Conservation (phyloP, 2,888 invertebrate species). For the Dryomyza anilis region DNA sequence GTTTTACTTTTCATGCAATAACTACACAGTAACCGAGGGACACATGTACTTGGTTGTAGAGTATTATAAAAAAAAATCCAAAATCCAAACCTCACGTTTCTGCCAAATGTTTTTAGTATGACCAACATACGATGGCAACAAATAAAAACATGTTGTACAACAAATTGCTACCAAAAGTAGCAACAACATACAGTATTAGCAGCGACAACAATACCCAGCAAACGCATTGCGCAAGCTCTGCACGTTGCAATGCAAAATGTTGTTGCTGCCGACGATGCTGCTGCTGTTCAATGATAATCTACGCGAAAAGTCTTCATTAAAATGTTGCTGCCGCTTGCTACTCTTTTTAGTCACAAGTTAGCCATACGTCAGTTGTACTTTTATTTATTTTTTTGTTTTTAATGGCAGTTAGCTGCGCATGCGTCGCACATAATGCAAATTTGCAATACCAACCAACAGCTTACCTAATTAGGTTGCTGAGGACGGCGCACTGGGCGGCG, state of each 20-base stretch:
- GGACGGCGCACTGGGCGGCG: too few species aligned
- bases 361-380: too few species aligned
- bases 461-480: too few species aligned
- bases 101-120: conserved; percentile 2
- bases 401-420: not conserved
- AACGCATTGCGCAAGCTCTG: conserved; percentile 17
- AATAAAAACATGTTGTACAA: conserved; percentile 3
- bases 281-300: not conserved
- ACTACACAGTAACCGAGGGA: too few species aligned
- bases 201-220: not conserved
- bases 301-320: not conserved
- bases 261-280: not conserved
- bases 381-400: too few species aligned
- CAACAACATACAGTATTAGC: conserved; percentile 2
- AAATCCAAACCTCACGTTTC: not conserved
- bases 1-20: too few species aligned
- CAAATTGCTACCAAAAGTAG: not conserved
- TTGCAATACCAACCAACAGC: conserved; percentile 5
- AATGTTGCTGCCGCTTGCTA: not conserved
- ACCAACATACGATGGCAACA: not conserved
- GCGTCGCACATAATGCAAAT: conserved; percentile 13
- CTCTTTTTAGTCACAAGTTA: not conserved
- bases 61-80: conserved; percentile 6
- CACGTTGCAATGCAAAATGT: conserved; percentile 13
- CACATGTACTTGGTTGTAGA: too few species aligned